Evolutionary conservation across 2,888 invertebrate genomes (phyloP), one percentile per base, ranked within the genome.

Genomic region (Brachylomia viminalis): DNA sequence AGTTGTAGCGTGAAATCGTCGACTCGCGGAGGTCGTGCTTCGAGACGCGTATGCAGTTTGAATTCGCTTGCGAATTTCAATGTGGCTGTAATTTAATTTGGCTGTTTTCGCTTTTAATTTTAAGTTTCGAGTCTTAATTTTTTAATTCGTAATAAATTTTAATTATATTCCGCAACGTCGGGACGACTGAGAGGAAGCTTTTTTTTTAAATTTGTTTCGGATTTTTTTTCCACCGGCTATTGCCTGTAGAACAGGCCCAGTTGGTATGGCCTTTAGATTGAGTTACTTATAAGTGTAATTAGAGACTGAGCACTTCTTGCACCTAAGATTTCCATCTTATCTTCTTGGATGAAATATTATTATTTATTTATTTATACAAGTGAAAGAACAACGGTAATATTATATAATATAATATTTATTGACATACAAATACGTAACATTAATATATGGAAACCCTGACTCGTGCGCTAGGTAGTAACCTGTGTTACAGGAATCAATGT

Each of bases 1-100:
- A 90, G 90, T 90, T 92, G 89, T 90, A 89, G 87, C 93, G 92
- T 92, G 84, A 93, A 94, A 94, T 94, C 88, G 89, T 87, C 84
- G 85, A 33, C 83, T 68, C 56, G 69, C 70, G 69, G 79, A 84
- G 83, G 75, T 69, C 56, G 73, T 74, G 75, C 79, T 76, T 68
- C 77, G 76, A 76, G 66, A 86, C 78, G 83, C 78, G 78, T 82
- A 61, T 80, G 80, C 80, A 77, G 67, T 72, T 77, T 80, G 30
- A 79, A 82, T 80, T 80, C 62, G 65, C 70, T 80, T 59, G 62
- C 68, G 33, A 78, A 83, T 81, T 86, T 77, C 56, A 70, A 79
- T 83, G 75, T 65, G 54, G 64, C 52, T 80, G 66, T 77, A 72
- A 81, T 77, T 85, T 79, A 78, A 78, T 85, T 81, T 70, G 72